These are phyloP conservation scores for Acridotheres tristis DNA, from an alignment of 2,797 vertebrate genomes.

Conservation along the genomic window DNA sequence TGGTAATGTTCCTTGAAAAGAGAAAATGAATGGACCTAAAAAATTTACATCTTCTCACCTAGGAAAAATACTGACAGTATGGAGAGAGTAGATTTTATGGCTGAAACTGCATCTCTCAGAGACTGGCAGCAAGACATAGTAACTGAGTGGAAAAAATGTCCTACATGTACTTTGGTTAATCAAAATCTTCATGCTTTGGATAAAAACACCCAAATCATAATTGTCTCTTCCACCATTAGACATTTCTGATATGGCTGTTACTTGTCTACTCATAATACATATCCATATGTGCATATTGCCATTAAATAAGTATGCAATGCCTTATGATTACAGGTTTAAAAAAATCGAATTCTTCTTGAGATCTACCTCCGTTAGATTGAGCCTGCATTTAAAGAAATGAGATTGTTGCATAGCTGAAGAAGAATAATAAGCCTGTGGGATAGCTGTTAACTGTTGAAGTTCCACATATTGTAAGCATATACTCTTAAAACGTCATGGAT, in stretches of 20 bases:
- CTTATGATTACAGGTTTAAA: not conserved
- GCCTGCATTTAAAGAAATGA: not conserved
- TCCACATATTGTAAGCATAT: not conserved
- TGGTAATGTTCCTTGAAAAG: not conserved
- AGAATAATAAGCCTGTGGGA: not conserved
- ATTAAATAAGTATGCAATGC: not conserved
- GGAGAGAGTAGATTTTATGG: not conserved
- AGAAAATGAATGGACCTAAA: not conserved
- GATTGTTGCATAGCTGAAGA: not conserved
- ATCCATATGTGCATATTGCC: not conserved
- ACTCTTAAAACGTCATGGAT: not conserved
- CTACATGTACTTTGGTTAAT: not conserved
- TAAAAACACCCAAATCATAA: not conserved
- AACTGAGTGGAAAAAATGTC: not conserved
- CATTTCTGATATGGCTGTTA: not conserved
- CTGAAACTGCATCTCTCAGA: not conserved
- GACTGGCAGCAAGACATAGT: not conserved
- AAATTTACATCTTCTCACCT: not conserved
- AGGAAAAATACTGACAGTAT: not conserved
- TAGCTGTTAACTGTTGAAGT: not conserved
- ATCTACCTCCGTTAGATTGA: not conserved
- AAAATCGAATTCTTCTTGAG: not conserved
- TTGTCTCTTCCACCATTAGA: not conserved
- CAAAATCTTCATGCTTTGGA: not conserved
- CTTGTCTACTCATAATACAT: not conserved